Evolutionary conservation across 2,888 invertebrate species (phyloP).

Genomic region (Folsomia manolachei): DNA sequence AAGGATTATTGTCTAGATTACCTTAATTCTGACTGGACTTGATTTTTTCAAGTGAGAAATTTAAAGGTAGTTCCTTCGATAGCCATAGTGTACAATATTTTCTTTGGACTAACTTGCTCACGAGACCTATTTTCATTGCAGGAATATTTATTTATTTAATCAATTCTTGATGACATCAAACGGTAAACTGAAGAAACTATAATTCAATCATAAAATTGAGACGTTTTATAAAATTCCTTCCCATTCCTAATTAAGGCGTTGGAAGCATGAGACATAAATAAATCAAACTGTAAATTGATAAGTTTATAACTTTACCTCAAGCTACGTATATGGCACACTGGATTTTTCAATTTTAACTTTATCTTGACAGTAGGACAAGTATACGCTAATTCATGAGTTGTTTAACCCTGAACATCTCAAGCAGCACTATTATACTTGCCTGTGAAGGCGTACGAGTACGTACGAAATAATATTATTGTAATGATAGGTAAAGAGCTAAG

Average conservation of each 20-base stretch:
- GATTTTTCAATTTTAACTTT: neutral
- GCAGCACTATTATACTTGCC: too few relatives aligned
- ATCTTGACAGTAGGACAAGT: neutral
- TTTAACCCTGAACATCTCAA: constrained; percentile 20
- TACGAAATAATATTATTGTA: neutral
- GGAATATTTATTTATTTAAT: neutral
- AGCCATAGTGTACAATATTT: too few relatives aligned
- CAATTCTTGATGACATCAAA: neutral
- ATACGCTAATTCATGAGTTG: constrained; percentile 21
- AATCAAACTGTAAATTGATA: neutral
- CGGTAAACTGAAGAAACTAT: too few relatives aligned
- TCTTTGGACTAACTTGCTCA: too few relatives aligned
- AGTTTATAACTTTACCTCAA: too few relatives aligned
- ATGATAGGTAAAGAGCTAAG: neutral
- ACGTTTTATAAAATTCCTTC: too few relatives aligned
- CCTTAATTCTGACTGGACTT: neutral
- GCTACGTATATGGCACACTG: too few relatives aligned
- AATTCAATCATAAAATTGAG: too few relatives aligned
- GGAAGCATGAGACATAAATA: neutral
- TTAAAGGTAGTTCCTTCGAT: too few relatives aligned
- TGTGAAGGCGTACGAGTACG: constrained; percentile 14
- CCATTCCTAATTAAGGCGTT: neutral
- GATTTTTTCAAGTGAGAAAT: too few relatives aligned
- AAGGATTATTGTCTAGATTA: neutral
- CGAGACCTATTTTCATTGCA: neutral